phyloP scores from a whole-genome alignment of 2,888 invertebrate genomes.

The Philopedon plagiatum region DNA sequence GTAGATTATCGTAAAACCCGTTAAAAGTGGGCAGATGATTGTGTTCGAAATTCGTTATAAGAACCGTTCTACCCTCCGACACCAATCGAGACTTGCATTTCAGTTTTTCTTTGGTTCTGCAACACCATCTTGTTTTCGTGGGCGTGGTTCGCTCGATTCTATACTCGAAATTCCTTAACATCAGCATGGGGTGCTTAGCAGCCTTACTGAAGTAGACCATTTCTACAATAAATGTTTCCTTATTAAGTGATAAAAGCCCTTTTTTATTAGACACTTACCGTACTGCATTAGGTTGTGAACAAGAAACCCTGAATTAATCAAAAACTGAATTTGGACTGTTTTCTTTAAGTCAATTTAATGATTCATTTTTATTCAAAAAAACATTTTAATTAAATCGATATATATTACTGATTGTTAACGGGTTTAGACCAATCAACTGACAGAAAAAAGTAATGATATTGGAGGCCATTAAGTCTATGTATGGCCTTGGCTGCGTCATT shows the following conservation, averaged over 20 bases:
- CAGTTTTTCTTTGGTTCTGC: constrained; percentile 48
- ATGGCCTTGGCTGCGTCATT: constrained; percentile 96
- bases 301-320: too few species aligned
- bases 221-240: constrained; percentile 42
- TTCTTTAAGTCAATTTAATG: too few species aligned
- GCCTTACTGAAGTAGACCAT: constrained; percentile 52
- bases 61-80: constrained; percentile 49
- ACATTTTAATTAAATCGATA: too few species aligned
- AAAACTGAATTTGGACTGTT: too few species aligned
- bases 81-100: constrained; percentile 54
- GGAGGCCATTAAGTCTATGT: constrained; percentile 88
- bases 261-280: too few species aligned
- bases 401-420: not conserved
- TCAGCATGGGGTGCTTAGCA: constrained; percentile 52
- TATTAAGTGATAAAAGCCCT: too few species aligned
- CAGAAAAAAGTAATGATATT: constrained; percentile 97
- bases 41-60: constrained; percentile 48
- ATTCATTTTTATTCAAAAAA: too few species aligned
- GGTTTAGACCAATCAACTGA: constrained; percentile 99
- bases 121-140: constrained; percentile 51
- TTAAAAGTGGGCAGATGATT: constrained; percentile 45
- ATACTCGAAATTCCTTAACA: constrained; percentile 50
- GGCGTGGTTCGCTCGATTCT: constrained; percentile 47
- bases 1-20: constrained; percentile 30
- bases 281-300: too few species aligned